Percentiles rank a stretch among this genome's conserved stretches.
Evolutionary conservation across 1,140 invertebrate species (phyloP).

Genomic region (Drosophila truncata): DNA sequence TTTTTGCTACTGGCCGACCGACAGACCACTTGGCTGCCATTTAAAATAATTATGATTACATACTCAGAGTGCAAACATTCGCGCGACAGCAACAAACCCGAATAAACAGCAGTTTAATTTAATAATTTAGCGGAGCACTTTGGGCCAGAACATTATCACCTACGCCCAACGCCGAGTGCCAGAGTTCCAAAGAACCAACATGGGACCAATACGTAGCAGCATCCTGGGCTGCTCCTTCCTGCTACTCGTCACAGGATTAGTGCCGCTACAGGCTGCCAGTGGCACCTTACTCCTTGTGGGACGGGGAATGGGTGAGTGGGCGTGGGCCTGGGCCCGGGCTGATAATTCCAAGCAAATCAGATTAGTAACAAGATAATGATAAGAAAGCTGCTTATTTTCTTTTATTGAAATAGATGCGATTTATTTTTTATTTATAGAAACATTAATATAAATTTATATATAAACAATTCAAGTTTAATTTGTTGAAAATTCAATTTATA

Average conservation of each 20-base stretch:
- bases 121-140: constrained; percentile 73
- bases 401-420: not conserved
- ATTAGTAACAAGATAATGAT: constrained; percentile 39
- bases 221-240: constrained; percentile 55
- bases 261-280: constrained; percentile 20
- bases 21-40: constrained; percentile 45
- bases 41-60: constrained; percentile 72
- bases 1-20: constrained; percentile 29
- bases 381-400: constrained; percentile 22
- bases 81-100: constrained; percentile 28
- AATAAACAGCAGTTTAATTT: constrained; percentile 68
- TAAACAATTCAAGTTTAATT: not conserved
- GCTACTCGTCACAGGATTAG: constrained; percentile 68
- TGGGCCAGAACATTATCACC: constrained; percentile 58
- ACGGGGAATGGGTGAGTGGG: constrained; percentile 6
- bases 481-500: not conserved
- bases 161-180: constrained; percentile 15
- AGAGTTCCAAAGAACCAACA: constrained; percentile 49
- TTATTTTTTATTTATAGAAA: not conserved
- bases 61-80: constrained; percentile 24
- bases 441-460: not conserved
- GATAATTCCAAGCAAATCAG: constrained; percentile 36
- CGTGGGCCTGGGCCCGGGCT: not conserved
- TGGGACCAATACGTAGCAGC: constrained; percentile 73
- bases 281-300: constrained; percentile 17